Conservation (phyloP, 1,140 invertebrate species). For the Apolygus lucorum region DNA sequence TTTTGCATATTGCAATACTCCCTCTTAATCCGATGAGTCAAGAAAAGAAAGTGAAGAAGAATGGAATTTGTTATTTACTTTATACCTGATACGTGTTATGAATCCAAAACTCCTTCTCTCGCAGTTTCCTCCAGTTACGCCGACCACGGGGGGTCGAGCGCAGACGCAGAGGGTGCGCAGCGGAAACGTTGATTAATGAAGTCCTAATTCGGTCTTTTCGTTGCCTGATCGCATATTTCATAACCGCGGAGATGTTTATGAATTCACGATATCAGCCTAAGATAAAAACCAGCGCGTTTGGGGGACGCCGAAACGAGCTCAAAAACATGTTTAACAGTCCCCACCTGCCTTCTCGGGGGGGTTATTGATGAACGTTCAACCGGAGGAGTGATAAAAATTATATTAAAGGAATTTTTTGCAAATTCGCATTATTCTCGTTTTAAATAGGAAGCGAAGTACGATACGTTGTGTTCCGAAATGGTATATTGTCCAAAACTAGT, state of each 20-base stretch:
- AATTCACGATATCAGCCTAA: not conserved
- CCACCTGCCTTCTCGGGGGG: not conserved
- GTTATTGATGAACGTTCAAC: too few relatives aligned
- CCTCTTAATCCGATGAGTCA: not conserved
- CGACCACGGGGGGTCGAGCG: too few relatives aligned
- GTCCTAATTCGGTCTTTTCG: not conserved
- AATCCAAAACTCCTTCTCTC: not conserved
- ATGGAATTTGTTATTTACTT: too few relatives aligned
- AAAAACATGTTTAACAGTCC: not conserved
- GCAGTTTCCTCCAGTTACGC: too few relatives aligned
- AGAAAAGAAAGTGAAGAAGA: too few relatives aligned
- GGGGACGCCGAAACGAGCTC: not conserved
- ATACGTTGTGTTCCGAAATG: too few relatives aligned
- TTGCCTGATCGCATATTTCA: not conserved
- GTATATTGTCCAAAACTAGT: too few relatives aligned
- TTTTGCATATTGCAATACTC: not conserved
- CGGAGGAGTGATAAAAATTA: too few relatives aligned
- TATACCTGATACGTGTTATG: not conserved
- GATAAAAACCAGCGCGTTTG: too few relatives aligned
- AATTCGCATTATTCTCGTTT: too few relatives aligned
- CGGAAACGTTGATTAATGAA: not conserved
- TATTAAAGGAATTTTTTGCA: too few relatives aligned
- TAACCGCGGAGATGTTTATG: not conserved
- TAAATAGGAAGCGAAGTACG: too few relatives aligned
- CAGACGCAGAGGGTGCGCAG: not conserved